Base-by-base conservation (phyloP, 2,888 invertebrate species). In the Schrankia costaestrigalis region DNA sequence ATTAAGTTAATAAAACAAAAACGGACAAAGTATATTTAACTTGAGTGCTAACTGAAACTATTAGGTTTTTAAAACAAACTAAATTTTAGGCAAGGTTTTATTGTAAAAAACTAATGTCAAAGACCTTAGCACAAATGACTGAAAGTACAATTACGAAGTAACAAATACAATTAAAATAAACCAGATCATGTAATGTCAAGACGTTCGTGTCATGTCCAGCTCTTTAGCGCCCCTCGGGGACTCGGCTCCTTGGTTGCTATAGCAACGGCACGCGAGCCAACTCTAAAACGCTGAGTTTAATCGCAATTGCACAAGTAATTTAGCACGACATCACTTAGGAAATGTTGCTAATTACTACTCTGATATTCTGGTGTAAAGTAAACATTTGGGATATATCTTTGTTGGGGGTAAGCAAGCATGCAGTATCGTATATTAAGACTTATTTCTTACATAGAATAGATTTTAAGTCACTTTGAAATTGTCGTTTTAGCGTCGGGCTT, bases 251-350 rank as follows among this genome's bases (percentile, higher is more conserved):
- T 43, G 34, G 62, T 71, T 54, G 39, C 59, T 46, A 56, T 63
- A 51, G 52, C 58, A 50, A 68, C 60, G 57, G 53, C 61, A 64
- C 64, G 61, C 65, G 46, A 64, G 53, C 53, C 51, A 56, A 61
- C 64, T 61, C 53, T 58, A 57, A 56, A 53, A 60, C 54, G 38
- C 38, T 39, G 48, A 49, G 38, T 54, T 56, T 60, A 66, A 71
- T 60, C 50, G 54, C 46, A 48, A 60, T 51, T 54, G 51, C 46
- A 50, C 54, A 60, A 56, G 54, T 64, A 63, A 62, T 64, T 62
- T 56, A 45, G 51, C 34, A 50, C 45, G 42, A 36, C 35, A 49
- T 35, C 48, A 46, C 52, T 55, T 58, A 45, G 45, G 33, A 52
- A 52, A 35, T 43, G 39, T 31, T 43, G 26, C 39, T 57, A 49